phyloP scores from a whole-genome alignment of 2,797 vertebrate species.

The Sternotherus odoratus region DNA sequence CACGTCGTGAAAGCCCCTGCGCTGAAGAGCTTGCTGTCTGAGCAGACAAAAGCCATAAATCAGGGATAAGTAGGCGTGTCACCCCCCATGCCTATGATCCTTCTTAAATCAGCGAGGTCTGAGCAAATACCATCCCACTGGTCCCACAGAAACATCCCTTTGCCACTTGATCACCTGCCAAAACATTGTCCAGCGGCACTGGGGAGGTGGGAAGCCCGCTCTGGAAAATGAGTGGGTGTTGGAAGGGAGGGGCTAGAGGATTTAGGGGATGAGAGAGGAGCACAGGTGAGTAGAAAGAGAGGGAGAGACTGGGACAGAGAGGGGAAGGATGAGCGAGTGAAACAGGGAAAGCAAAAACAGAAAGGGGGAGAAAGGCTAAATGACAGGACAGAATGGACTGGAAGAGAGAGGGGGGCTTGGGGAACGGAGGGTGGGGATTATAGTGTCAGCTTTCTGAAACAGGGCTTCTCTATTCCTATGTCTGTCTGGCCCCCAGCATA shows the following conservation, averaged over 20 bases:
- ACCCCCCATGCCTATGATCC: not conserved
- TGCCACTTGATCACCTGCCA: rapidly evolving
- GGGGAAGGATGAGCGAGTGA: not conserved
- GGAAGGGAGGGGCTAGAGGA: not conserved
- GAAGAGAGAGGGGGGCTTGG: not conserved
- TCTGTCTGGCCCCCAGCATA: not conserved
- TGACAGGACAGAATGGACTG: not conserved
- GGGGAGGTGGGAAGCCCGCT: rapidly evolving
- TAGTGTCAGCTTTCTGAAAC: not conserved
- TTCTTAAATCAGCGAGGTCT: not conserved
- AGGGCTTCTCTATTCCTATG: not conserved
- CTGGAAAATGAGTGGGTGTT: not conserved
- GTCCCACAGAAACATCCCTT: not conserved
- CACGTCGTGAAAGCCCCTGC: not conserved
- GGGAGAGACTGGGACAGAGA: not conserved
- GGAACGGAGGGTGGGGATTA: not conserved
- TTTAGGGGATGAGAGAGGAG: not conserved
- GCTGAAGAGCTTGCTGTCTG: not conserved
- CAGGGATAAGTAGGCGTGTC: not conserved
- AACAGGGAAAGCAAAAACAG: rapidly evolving
- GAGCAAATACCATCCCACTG: not conserved
- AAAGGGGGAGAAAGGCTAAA: not conserved
- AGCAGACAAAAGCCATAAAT: not conserved
- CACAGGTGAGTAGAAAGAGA: not conserved
- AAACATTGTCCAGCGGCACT: not conserved